These are phyloP conservation scores for Hemichromis elongatus DNA, from an alignment of 2,113 vertebrate genomes.

Conservation along the genomic window DNA sequence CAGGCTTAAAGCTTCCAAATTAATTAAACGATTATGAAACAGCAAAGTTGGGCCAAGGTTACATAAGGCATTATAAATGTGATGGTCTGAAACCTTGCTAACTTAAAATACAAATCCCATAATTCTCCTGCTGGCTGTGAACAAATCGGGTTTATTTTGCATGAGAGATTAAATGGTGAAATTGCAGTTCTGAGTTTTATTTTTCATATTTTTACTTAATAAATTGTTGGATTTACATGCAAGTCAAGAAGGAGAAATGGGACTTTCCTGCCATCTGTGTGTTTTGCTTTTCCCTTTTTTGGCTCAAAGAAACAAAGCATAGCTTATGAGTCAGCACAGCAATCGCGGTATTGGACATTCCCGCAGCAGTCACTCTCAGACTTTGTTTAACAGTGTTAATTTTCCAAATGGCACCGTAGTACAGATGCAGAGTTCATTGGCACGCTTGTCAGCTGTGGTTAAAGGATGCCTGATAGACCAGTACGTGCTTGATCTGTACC, in stretches of 20 bases:
- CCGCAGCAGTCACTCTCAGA: neutral
- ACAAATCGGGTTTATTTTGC: neutral
- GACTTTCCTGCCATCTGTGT: neutral
- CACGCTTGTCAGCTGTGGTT: slow-evolving; percentile 14
- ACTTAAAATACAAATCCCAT: neutral
- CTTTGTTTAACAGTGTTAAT: slow-evolving; percentile 45
- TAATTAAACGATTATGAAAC: slow-evolving; percentile 4
- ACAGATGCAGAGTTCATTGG: slow-evolving; percentile 7
- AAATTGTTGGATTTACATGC: neutral
- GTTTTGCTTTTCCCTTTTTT: neutral
- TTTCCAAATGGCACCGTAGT: slow-evolving; percentile 36
- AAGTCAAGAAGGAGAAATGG: neutral
- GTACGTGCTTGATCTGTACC: neutral
- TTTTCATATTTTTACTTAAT: neutral
- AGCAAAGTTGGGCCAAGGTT: neutral
- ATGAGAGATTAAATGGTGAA: neutral
- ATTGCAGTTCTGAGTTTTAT: neutral
- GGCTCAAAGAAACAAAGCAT: neutral
- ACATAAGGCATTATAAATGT: neutral
- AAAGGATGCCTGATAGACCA: neutral
- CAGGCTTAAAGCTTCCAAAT: neutral
- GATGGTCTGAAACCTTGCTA: neutral
- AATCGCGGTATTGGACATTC: neutral
- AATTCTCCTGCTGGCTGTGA: neutral
- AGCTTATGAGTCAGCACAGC: slow-evolving; percentile 26